Evolutionary conservation across 2,113 vertebrate genomes (phyloP), one percentile per base, ranked within the genome.

Genomic region (Clarias magur): DNA sequence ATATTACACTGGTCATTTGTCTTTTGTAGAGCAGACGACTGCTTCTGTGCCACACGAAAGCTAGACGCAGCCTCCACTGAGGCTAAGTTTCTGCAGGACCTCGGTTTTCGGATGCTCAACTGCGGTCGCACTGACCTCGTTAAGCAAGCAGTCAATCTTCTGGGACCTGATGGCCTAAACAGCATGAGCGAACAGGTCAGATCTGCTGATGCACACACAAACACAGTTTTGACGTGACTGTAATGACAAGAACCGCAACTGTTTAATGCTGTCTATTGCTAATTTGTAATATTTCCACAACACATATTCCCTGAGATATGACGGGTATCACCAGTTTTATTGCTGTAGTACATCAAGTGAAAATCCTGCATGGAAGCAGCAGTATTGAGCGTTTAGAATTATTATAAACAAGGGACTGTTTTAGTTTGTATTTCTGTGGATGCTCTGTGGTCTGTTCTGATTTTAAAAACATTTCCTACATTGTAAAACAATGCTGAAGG

Each of bases 81-180:
- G 94, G 97, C 97, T 0, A 98, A 98, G 93, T 99, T 99, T 94
- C 97, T 98, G 92, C 98, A 99, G 91, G 98, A 99, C 92, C 94
- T 99, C 90, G 98, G 98, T 30, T 99, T 99, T 93, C 96, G 98
- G 63, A 99, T 99, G 98, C 96, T 99, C 90, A 99, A 97, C 95
- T 99, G 98, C 5, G 98, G 98, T 79, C 95, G 98, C 89, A 99
- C 98, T 0, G 98, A 99, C 93, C 94, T 99, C 89, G 98, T 99
- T 88, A 99, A 98, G 90, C 98, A 99, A 92, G 98, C 98, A 0
- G 96, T 98, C 91, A 96, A 96, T 88, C 94, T 99, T 89, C 96
- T 99, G 80, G 98, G 98, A 5, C 97, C 97, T 0, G 97, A 98
- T 42, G 98, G 98, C 48, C 97, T 99, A 94, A 99, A 99, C 96